A percentile compares a stretch with the other conserved stretches of the same genome.
These are phyloP conservation scores for Neoniphon sammara DNA, from an alignment of 2,797 vertebrate genomes.

Conservation along the genomic window DNA sequence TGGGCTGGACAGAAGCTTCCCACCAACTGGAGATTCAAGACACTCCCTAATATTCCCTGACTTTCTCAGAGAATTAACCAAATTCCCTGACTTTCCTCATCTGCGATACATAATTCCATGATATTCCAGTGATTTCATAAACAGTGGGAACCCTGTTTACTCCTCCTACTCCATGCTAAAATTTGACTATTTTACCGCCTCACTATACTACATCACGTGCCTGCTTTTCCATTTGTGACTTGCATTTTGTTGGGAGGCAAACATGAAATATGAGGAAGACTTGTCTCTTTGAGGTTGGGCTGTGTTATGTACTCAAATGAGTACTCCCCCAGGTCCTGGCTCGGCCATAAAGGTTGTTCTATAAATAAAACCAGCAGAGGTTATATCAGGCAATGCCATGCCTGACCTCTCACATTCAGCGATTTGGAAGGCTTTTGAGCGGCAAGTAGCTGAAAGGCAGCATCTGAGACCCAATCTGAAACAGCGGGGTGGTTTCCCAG, in stretches of 20 bases:
- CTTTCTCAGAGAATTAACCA: too few species aligned
- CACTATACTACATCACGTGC: not conserved
- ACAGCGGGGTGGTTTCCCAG: not conserved
- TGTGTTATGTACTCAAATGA: not conserved
- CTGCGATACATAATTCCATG: too few species aligned
- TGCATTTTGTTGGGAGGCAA: not conserved
- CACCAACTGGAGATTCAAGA: too few species aligned
- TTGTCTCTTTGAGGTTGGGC: not conserved
- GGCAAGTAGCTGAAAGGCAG: not conserved
- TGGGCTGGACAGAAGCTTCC: too few species aligned
- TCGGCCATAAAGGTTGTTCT: slow-evolving; percentile 38
- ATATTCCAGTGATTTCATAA: too few species aligned
- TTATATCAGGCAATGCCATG: slow-evolving; percentile 4
- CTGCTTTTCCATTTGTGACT: too few species aligned
- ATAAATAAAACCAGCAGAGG: slow-evolving; percentile 38
- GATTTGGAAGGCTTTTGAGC: not conserved
- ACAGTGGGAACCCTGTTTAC: too few species aligned
- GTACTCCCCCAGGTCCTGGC: slow-evolving; percentile 4
- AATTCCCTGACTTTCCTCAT: too few species aligned
- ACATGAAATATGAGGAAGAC: not conserved
- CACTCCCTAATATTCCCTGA: too few species aligned
- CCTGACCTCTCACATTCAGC: slow-evolving; percentile 18
- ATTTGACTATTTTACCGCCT: not conserved
- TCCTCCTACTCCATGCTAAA: too few species aligned
- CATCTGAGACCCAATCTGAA: not conserved